Evolutionary conservation across 1,140 invertebrate species (phyloP).

Genomic region (Papilio machaon): DNA sequence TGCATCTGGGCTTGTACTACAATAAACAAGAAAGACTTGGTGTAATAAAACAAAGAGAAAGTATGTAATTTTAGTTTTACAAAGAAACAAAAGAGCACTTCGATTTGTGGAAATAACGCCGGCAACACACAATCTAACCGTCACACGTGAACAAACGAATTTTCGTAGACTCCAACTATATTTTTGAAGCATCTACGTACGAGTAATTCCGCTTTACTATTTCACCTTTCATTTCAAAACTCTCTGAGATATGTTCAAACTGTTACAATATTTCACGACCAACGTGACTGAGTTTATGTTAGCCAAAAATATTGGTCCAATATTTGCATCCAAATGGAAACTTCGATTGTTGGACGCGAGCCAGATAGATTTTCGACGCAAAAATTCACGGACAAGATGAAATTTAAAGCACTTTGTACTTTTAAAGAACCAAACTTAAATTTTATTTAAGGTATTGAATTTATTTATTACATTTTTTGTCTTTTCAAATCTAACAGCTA

Average conservation of each 20-base stretch:
- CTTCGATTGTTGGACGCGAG: constrained; percentile 29
- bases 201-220: not conserved
- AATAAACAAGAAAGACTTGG: not conserved
- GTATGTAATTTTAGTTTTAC: not conserved
- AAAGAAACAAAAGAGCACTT: not conserved
- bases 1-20: not conserved
- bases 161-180: not conserved
- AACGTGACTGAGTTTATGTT: constrained; percentile 27
- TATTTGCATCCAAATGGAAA: constrained; percentile 36
- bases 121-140: not conserved
- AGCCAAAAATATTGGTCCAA: constrained; percentile 30
- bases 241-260: constrained; percentile 14
- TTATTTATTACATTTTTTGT: not conserved
- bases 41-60: not conserved
- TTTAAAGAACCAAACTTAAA: not conserved
- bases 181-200: not conserved
- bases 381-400: constrained; percentile 1
- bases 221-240: not conserved
- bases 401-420: constrained; percentile 11
- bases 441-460: not conserved
- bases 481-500: too few species aligned
- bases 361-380: constrained; percentile 17
- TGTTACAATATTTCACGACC: constrained; percentile 27
- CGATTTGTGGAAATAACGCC: not conserved
- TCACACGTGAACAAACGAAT: not conserved